phyloP scores from a whole-genome alignment of 2,797 vertebrate genomes.

The Sebastes minor region DNA sequence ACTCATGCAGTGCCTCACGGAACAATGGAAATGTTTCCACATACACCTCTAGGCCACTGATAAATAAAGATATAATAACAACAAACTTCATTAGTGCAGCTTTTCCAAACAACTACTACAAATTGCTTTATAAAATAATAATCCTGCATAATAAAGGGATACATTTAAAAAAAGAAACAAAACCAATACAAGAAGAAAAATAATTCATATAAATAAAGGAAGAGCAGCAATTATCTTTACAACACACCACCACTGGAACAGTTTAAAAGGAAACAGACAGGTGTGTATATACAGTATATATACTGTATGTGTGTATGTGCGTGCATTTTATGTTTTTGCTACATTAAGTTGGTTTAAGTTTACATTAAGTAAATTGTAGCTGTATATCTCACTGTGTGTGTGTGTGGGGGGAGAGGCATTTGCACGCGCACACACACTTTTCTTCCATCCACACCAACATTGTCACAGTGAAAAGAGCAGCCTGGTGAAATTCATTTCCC shows the following conservation, averaged over 20 bases:
- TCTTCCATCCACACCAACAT: background rate
- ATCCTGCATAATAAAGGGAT: background rate
- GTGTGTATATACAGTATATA: background rate
- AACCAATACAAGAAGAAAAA: background rate
- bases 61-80: background rate
- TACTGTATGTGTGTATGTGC: background rate
- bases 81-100: background rate
- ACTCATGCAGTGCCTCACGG: background rate
- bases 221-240: conserved; percentile 22
- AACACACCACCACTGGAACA: conserved; percentile 1
- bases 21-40: background rate
- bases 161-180: background rate
- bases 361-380: background rate
- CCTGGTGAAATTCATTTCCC: conserved; percentile 29
- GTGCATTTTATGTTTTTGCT: background rate
- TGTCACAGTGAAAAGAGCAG: conserved; percentile 20
- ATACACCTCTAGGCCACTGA: background rate
- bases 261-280: conserved; percentile 1
- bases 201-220: background rate
- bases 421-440: background rate
- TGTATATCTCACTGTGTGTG: background rate
- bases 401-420: background rate
- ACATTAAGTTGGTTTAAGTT: background rate
- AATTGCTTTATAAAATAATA: background rate
- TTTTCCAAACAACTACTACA: background rate